Evolutionary conservation across 53 echinoderm and acorn worm species (phyloP).

Genomic region (Paelopatides confundens): DNA sequence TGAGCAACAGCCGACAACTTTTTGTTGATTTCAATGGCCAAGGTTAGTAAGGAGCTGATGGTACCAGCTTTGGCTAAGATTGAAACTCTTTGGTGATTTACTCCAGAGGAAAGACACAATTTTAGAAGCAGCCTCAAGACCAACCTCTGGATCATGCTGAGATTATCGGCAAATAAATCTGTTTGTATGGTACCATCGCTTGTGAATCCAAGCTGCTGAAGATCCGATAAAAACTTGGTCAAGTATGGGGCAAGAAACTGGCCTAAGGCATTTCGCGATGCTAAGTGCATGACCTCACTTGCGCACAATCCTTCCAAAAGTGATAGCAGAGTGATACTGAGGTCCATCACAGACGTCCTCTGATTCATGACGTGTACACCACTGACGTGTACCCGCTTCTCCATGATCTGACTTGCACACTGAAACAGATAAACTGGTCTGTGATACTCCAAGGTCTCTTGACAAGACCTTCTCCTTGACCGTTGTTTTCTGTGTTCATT

Average conservation of each 20-base stretch:
- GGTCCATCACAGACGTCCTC: conserved; percentile 75
- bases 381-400: conserved; percentile 51
- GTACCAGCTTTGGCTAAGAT: conserved; percentile 70
- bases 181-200: background rate
- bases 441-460: background rate
- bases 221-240: conserved; percentile 66
- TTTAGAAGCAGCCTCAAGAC: conserved; percentile 85
- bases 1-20: conserved; percentile 13
- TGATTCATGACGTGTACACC: conserved; percentile 31
- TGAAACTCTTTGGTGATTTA: conserved; percentile 67
- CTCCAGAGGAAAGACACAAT: conserved; percentile 84
- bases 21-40: conserved; percentile 64
- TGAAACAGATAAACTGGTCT: conserved; percentile 53
- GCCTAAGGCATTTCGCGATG: conserved; percentile 76
- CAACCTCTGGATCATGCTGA: conserved; percentile 73
- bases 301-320: conserved; percentile 87
- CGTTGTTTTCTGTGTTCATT: conserved; percentile 12
- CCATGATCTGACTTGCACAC: conserved; percentile 51
- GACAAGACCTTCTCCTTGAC: conserved; percentile 18
- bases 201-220: conserved; percentile 42
- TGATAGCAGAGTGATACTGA: conserved; percentile 86
- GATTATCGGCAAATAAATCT: background rate
- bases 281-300: conserved; percentile 87
- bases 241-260: conserved; percentile 89
- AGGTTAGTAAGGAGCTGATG: conserved; percentile 66